Conservation (phyloP, 2,888 invertebrate genomes). For the Plutella xylostella region DNA sequence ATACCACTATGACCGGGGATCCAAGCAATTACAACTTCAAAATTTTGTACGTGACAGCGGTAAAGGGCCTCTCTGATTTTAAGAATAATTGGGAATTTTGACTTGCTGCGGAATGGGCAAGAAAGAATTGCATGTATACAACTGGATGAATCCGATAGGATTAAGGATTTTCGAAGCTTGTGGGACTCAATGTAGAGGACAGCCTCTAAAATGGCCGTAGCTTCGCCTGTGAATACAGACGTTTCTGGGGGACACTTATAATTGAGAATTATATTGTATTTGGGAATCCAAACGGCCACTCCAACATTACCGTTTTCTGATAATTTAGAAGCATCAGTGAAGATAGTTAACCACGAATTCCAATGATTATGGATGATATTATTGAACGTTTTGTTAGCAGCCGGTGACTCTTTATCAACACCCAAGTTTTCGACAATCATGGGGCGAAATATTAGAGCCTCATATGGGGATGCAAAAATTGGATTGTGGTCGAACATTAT, state of each 20-base stretch:
- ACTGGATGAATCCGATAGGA: conserved; percentile 1
- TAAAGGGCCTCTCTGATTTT: neutral
- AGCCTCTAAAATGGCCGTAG: neutral
- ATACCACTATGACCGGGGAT: conserved; percentile 7
- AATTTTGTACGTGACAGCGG: neutral
- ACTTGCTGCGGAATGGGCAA: neutral
- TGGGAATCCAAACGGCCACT: neutral
- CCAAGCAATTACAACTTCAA: neutral
- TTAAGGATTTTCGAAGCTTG: neutral
- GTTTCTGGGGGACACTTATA: neutral
- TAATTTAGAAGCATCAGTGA: neutral
- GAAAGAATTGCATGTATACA: neutral
- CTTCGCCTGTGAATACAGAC: neutral
- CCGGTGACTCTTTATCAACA: no score
- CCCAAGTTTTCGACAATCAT: no score
- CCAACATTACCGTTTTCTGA: neutral
- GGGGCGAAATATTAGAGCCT: no score
- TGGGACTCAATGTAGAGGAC: neutral
- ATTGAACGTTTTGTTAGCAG: no score
- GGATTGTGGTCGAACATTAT: no score
- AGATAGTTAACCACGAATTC: no score
- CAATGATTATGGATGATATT: no score
- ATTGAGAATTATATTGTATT: neutral
- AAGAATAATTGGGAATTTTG: neutral
- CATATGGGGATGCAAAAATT: no score